These are phyloP conservation scores for Samia ricini DNA, from an alignment of 1,140 invertebrate species.

Conservation along the genomic window DNA sequence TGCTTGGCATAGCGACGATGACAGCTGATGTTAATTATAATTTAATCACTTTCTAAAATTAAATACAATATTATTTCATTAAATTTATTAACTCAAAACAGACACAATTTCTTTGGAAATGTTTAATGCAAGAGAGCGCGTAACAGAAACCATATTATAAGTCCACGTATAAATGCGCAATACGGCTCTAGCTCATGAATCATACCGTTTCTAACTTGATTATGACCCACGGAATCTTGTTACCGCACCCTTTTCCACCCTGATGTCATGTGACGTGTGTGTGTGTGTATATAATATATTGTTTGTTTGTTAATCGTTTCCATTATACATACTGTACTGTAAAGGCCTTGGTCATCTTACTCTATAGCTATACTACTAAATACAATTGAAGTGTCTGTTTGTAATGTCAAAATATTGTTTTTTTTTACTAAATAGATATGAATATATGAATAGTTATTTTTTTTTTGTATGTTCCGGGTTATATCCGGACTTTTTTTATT, in stretches of 20 bases:
- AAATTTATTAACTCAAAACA: neutral
- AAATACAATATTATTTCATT: neutral
- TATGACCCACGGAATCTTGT: constrained; percentile 57
- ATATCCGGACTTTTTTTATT: too few species aligned
- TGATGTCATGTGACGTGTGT: constrained; percentile 41
- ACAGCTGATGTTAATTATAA: too few species aligned
- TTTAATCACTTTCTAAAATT: neutral
- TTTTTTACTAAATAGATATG: too few species aligned
- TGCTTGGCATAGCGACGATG: too few species aligned
- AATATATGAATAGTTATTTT: too few species aligned
- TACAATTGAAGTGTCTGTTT: too few species aligned
- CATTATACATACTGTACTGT: constrained; percentile 10
- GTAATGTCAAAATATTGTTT: too few species aligned
- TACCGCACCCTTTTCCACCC: constrained; percentile 59
- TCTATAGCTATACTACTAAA: too few species aligned
- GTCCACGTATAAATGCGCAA: neutral
- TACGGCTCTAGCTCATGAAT: constrained; percentile 45
- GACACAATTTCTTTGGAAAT: neutral
- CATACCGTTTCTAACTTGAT: constrained; percentile 60
- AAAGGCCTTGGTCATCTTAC: too few species aligned
- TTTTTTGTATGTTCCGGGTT: too few species aligned
- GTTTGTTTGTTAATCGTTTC: constrained; percentile 22
- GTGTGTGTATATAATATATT: constrained; percentile 19
- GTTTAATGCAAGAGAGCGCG: neutral
- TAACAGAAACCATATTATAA: neutral